Evolutionary conservation across 2,888 invertebrate species (phyloP), one percentile per base, ranked within the genome.

Genomic region (Diogma glabrata): DNA sequence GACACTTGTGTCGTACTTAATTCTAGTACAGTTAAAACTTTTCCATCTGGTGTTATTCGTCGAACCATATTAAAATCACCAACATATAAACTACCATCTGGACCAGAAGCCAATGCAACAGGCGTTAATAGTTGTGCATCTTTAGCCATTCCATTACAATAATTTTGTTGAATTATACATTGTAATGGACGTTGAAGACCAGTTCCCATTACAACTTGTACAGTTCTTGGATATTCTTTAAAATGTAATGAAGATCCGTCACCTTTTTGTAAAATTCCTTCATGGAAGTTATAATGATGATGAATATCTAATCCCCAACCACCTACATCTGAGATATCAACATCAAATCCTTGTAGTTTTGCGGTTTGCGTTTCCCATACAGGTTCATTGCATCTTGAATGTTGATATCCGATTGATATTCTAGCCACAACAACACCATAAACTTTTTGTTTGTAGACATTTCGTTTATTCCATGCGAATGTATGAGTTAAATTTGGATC

Each of bases 271-370:
- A 99, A 74, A 56, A 97, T 95, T 19, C 92, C 96, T 75, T 97
- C 95, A 64, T 95, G 91, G 77, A 94, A 94, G 69, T 99, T 97
- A 71, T 96, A 96, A 68, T 94, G 92, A 70, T 99, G 97, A 71
- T 97, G 96, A 56, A 96, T 91, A 67, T 97, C 91, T 51, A 99
- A 73, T 49, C 96, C 94, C 96, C 96, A 99, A 46, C 94, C 94
- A 1, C 96, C 96, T 51, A 96, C 88, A 66, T 95, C 94, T 0
- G 96, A 93, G 57, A 95, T 94, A 63, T 91, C 91, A 48, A 96
- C 91, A 68, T 95, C 95, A 70, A 92, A 94, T 19, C 96, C 96
- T 68, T 92, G 89, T 60, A 99, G 72, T 30, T 88, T 89, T 2
- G 93, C 90, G 0, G 93, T 92, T 69, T 93, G 90, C 3, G 90